Evolutionary conservation across 2,113 vertebrate genomes (phyloP).

Genomic region (Anarrhichthys ocellatus): DNA sequence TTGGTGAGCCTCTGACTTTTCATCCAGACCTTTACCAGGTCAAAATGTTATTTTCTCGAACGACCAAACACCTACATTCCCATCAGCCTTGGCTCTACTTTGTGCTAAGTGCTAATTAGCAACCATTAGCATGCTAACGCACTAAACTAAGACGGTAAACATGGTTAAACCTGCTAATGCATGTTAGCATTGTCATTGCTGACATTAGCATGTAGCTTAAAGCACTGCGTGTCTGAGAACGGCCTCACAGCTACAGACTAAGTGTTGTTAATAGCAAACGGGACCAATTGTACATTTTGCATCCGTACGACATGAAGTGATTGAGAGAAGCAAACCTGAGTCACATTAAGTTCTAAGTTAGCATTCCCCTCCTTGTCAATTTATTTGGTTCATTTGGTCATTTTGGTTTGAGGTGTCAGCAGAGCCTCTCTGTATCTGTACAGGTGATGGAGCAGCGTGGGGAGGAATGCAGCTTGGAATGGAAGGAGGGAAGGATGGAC

Average conservation of each 20-base stretch:
- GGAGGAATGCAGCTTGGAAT: constrained; percentile 55
- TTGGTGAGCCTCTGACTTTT: too few species aligned
- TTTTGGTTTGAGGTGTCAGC: constrained; percentile 26
- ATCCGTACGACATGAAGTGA: too few species aligned
- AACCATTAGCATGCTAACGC: background rate
- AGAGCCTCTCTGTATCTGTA: constrained; percentile 52
- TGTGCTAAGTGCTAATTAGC: background rate
- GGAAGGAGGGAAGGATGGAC: constrained; percentile 46
- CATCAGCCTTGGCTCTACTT: background rate
- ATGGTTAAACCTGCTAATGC: too few species aligned
- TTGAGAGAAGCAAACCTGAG: too few species aligned
- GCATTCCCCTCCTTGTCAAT: constrained; percentile 23
- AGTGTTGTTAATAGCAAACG: background rate
- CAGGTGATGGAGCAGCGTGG: constrained; percentile 54
- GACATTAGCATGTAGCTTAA: constrained; percentile 2
- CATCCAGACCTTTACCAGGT: background rate
- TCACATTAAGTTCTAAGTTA: constrained; percentile 2
- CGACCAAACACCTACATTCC: background rate
- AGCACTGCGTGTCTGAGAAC: background rate
- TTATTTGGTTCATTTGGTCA: background rate
- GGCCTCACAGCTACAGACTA: background rate
- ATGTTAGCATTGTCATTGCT: too few species aligned
- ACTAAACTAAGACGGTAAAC: too few species aligned
- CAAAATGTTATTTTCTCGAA: background rate
- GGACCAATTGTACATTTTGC: too few species aligned